Evolutionary conservation across 2,113 vertebrate genomes (phyloP).

Genomic region (Dicerorhinus sumatrensis): DNA sequence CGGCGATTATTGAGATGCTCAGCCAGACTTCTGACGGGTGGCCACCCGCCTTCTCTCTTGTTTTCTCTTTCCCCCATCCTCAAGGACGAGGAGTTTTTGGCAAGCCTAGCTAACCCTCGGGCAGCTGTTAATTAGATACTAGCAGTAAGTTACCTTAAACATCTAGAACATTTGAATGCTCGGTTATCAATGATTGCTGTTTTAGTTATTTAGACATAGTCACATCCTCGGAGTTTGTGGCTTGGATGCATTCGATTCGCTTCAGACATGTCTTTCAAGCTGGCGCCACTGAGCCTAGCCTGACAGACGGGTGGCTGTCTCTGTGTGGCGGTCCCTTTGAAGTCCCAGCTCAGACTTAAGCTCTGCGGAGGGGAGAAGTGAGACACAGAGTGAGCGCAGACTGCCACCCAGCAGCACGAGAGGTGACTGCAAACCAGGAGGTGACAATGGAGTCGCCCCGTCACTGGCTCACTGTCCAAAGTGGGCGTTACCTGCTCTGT

Average conservation of each 20-base stretch:
- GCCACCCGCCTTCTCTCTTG: not conserved
- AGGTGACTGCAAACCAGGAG: not conserved
- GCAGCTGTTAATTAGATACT: not conserved
- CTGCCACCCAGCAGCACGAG: conserved; percentile 49
- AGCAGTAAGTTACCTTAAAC: not conserved
- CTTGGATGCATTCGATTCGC: not conserved
- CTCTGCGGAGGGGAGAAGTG: not conserved
- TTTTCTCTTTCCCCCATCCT: not conserved
- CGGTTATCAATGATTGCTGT: accelerated
- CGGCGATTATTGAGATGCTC: not conserved
- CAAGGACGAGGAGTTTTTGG: not conserved
- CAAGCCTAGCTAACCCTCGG: not conserved
- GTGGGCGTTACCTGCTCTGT: not conserved
- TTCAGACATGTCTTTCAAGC: not conserved
- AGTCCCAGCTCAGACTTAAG: not conserved
- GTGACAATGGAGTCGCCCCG: not conserved
- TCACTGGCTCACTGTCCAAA: not conserved
- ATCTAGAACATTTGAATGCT: not conserved
- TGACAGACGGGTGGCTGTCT: not conserved
- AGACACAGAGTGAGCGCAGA: not conserved
- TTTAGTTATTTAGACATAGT: not conserved
- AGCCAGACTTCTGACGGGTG: not conserved
- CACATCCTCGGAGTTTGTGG: not conserved
- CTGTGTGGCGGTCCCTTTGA: not conserved
- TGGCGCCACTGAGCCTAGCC: not conserved